Evolutionary conservation across 2,888 invertebrate genomes (phyloP), one percentile per base, ranked within the genome.

Genomic region (Biston betularia): DNA sequence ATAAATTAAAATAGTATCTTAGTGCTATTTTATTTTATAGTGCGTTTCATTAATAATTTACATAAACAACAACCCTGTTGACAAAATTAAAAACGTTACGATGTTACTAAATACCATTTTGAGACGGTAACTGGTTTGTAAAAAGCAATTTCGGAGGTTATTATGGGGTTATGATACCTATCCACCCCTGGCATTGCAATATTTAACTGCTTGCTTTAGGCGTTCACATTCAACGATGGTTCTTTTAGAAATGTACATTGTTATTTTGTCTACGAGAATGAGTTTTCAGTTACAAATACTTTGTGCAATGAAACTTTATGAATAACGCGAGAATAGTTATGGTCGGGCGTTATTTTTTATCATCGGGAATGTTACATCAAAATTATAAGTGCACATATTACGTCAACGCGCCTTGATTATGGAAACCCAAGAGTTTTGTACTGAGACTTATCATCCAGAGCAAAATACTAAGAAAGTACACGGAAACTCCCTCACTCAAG

Each of bases 131-230:
- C 48, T 66, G 66, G 53, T 44, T 58, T 35, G 44, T 38, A 34
- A 66, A 62, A 35, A 53, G 62, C 58, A 62, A 66, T 62, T 66
- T 66, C 44, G 34, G 58, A 11, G 57, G 62, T 24, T 58, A 42
- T 62, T 58, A 12, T 52, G 34, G 65, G 56, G 33, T 9, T 54
- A 42, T 44, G 38, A 65, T 65, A 42, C 34, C 44, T 24, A 58
- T 64, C 35, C 34, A 59, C 54, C 57, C 46, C 40, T 55, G 24
- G 48, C 54, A 49, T 42, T 54, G 45, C 49, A 45, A 46, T 55
- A 49, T 48, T 40, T 54, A 42, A 40, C 42, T 24, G 24, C 12
- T 6, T 33, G 54, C 53, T 54, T 54, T 44, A 42, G n/a, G 38
- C 52, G 15, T 15, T 50, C 38, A 53, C 14, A 14, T 14, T 35